Conservation (phyloP, 2,888 invertebrate species). For the Drosophila macrospina region DNA sequence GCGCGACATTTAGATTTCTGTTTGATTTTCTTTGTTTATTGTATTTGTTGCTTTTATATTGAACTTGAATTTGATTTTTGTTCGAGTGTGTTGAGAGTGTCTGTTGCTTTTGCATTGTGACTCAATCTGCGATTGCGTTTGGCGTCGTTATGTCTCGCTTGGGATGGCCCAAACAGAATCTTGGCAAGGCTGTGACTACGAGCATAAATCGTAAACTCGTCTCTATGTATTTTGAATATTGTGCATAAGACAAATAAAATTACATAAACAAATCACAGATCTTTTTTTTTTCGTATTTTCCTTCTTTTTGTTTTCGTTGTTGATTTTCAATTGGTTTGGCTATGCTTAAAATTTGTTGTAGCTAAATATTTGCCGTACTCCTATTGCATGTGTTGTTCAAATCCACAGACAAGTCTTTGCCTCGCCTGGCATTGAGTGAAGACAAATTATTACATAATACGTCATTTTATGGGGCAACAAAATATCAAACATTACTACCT, state of each 20-base stretch:
- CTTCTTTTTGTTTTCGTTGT: no score
- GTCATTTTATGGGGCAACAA: constrained; percentile 11
- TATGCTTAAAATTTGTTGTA: constrained; percentile 25
- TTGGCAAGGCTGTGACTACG: constrained; percentile 36
- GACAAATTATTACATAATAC: constrained; percentile 35
- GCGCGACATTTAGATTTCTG: constrained; percentile 39
- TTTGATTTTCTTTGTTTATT: constrained; percentile 33
- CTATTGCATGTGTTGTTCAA: constrained; percentile 26
- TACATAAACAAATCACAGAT: constrained; percentile 37
- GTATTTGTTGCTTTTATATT: constrained; percentile 31
- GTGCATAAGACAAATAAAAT: constrained; percentile 33
- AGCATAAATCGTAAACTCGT: neutral
- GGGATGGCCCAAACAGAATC: constrained; percentile 47
- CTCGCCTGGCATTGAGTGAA: constrained; percentile 33
- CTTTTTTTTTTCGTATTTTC: no score
- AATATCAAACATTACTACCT: neutral
- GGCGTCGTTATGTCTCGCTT: constrained; percentile 66
- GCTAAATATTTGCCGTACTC: constrained; percentile 39
- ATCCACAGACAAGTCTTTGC: constrained; percentile 14
- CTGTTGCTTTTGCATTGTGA: constrained; percentile 24
- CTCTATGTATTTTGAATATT: constrained; percentile 30
- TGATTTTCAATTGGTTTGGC: constrained; percentile 26
- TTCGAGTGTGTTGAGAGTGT: constrained; percentile 7
- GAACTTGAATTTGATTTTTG: neutral
- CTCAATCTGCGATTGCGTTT: constrained; percentile 1